Percentiles rank a stretch among this genome's conserved stretches.
Evolutionary conservation across 2,888 invertebrate genomes (phyloP).

Genomic region (Parelbella ahira): DNA sequence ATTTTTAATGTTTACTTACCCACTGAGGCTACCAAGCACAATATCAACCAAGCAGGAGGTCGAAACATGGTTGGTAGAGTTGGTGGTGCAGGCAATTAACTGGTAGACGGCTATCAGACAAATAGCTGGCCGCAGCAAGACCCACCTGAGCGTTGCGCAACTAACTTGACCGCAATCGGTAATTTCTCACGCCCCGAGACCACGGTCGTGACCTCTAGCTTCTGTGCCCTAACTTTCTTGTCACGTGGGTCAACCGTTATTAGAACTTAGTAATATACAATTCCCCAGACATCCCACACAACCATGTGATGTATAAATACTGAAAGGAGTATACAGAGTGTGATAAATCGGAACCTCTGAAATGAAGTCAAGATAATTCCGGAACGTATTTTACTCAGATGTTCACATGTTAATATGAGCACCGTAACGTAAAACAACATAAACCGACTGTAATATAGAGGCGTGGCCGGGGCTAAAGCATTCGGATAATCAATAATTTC

Average conservation of each 20-base stretch:
- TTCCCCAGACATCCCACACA: no score
- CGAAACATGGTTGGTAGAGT: constrained; percentile 34
- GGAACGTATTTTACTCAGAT: no score
- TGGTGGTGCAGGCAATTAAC: constrained; percentile 32
- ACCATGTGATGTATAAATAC: no score
- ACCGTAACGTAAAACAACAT: no score
- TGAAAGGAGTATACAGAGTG: no score
- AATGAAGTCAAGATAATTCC: no score
- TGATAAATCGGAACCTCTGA: no score
- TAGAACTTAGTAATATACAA: background rate
- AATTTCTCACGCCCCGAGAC: constrained; percentile 60
- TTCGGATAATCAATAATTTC: no score
- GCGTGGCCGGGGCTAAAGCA: no score
- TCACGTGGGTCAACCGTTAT: constrained; percentile 6
- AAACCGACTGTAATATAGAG: no score
- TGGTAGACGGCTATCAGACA: constrained; percentile 22
- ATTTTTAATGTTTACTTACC: constrained; percentile 40
- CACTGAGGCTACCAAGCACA: constrained; percentile 35
- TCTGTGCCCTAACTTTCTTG: constrained; percentile 17
- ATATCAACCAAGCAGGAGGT: constrained; percentile 34
- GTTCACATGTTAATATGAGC: no score
- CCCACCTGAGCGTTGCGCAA: constrained; percentile 25
- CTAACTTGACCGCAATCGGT: constrained; percentile 38
- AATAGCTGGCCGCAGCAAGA: constrained; percentile 26
- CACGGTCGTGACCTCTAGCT: constrained; percentile 59